phyloP scores from a whole-genome alignment of 53 echinoderm and acorn worm species.

The Hippasteria phrygiana region DNA sequence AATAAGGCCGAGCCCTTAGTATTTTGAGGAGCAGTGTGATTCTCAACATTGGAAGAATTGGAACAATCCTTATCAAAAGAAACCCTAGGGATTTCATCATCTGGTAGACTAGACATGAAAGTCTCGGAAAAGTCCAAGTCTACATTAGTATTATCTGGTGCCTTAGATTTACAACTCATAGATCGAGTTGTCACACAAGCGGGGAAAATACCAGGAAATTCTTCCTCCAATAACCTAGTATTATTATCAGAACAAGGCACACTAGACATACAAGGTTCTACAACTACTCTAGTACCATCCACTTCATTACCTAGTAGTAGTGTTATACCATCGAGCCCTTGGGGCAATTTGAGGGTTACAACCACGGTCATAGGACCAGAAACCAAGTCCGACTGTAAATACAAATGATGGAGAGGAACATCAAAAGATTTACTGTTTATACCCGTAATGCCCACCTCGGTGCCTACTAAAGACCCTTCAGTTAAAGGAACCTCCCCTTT shows the following conservation, averaged over 20 bases:
- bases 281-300: constrained; percentile 33
- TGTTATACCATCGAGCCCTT: constrained; percentile 45
- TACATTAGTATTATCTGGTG: constrained; percentile 13
- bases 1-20: not conserved
- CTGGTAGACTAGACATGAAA: constrained; percentile 6
- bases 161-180: not conserved
- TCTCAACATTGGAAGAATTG: not conserved
- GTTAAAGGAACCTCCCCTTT: constrained; percentile 24
- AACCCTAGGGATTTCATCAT: not conserved
- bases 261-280: constrained; percentile 32
- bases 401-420: constrained; percentile 45
- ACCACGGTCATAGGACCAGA: constrained; percentile 42
- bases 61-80: not conserved
- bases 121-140: not conserved
- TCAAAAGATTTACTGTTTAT: constrained; percentile 32
- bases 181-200: constrained; percentile 18
- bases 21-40: not conserved
- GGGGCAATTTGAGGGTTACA: constrained; percentile 3
- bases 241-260: constrained; percentile 6
- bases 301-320: constrained; percentile 47
- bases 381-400: constrained; percentile 51
- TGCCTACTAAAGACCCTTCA: constrained; percentile 14
- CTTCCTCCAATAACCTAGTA: not conserved
- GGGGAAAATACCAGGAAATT: too few relatives aligned
- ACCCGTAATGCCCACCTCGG: constrained; percentile 20